Base-by-base conservation (phyloP, 1,140 invertebrate species). In the Chlorops oryzae region DNA sequence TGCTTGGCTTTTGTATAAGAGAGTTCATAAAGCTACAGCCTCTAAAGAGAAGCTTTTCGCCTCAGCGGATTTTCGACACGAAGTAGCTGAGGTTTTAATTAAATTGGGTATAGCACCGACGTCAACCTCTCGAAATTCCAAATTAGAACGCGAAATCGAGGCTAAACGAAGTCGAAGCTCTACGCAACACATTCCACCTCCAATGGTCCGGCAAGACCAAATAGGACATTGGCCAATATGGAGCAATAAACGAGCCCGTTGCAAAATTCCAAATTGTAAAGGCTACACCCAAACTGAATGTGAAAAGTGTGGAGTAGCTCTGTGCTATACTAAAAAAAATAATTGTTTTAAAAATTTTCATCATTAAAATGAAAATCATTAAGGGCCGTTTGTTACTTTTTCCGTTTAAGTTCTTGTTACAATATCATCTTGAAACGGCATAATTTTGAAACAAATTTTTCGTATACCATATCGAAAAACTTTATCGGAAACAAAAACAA, bases 1-100 rank as follows among this genome's bases (percentile, higher is more conserved):
- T 51, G 38, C 64, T 38, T 67, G 62, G 59, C 25, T 69, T 20
- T 50, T 69, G 15, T 62, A 60, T 39, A 59, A 59, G 54, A 55
- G 55, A 59, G 54, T 64, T 17, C 52, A 35, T 45, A 52, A 52
- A 47, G 42, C 45, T 18, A 59, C 54, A 43, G 24, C 25, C 18
- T 37, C 38, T 10, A 15, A 13, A 3, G 27, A 46, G 10, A 46
- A 37, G 27, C 5, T 22, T 12, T 21, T 47, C 17, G n/a, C 12
- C 23, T 50, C 22, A 48, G 55, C 60, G 42, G 52, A 59, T 55
- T 62, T 61, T 58, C 54, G 57, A 24, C 42, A 54, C 12, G 51
- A 64, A 17, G 50, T 62, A 47, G 63, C 54, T 15, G 34, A 35
- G 21, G 51, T 54, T 27, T n/a, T n/a, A n/a, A n/a, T 50, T 63